A percentile compares a stretch with the other conserved stretches of the same genome.
phyloP scores from a whole-genome alignment of 2,888 invertebrate species.

The Leptinotarsa juncta region DNA sequence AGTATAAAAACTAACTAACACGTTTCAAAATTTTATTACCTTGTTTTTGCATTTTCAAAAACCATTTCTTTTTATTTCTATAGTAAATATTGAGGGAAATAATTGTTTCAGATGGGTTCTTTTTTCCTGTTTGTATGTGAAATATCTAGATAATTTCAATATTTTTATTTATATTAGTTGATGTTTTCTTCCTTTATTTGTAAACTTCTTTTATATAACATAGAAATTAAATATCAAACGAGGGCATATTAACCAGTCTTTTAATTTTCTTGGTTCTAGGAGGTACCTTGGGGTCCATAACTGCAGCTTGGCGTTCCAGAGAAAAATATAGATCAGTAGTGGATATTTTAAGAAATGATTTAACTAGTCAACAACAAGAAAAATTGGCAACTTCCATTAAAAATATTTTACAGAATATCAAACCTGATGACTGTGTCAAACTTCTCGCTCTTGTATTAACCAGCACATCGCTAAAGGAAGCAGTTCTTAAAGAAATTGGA shows the following conservation, averaged over 20 bases:
- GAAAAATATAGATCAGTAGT: constrained; percentile 60
- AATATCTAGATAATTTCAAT: too few relatives aligned
- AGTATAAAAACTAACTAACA: too few relatives aligned
- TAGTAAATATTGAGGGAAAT: too few relatives aligned
- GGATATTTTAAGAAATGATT: constrained; percentile 48
- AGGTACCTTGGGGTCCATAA: constrained; percentile 58
- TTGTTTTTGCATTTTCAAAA: too few relatives aligned
- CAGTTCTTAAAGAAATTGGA: constrained; percentile 52
- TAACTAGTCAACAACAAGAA: constrained; percentile 53
- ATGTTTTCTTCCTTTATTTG: too few relatives aligned
- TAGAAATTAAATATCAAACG: too few relatives aligned
- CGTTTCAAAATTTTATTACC: too few relatives aligned
- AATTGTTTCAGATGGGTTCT: too few relatives aligned
- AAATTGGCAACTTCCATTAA: constrained; percentile 50
- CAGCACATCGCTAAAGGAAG: constrained; percentile 48
- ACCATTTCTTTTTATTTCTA: too few relatives aligned
- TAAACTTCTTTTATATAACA: too few relatives aligned
- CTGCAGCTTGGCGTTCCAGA: constrained; percentile 51
- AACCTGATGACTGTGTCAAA: constrained; percentile 52
- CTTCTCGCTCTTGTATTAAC: constrained; percentile 51
- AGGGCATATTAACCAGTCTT: not conserved
- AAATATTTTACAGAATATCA: constrained; percentile 48
- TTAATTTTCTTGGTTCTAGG: constrained; percentile 49
- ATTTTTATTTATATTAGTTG: too few relatives aligned
- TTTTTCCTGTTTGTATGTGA: too few relatives aligned